Evolutionary conservation across 2,113 vertebrate species (phyloP), one percentile per base, ranked within the genome.

Genomic region (Chrysemys picta): DNA sequence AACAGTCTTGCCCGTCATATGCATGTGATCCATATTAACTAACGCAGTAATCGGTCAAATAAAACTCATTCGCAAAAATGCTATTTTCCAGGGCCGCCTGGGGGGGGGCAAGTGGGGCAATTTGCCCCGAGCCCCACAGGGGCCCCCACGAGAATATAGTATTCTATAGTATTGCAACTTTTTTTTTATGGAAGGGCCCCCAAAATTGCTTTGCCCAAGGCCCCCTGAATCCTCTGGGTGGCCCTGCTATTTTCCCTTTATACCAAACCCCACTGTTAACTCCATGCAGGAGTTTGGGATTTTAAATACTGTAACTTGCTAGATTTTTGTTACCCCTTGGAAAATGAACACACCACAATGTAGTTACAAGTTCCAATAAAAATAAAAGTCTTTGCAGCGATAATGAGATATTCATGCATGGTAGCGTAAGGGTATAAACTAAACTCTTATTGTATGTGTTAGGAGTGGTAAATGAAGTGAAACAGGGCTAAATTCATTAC

Each of bases 381-480:
- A 95, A 93, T 79, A 86, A 89, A 95, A 90, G 69, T 85, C 95
- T 80, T 91, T 47, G 57, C 87, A 42, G 79, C 94, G 95, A 72
- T 86, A 92, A 94, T 94, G 97, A 97, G 95, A 90, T 94, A 79
- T 79, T 94, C 91, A 90, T 88, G 96, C 96, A 79, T 93, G 97
- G 94, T 82, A 93, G 92, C 91, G 13, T 85, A 1, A 21, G 13
- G 72, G 78, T 85, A 92, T 90, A 84, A 97, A 95, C 96, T 89
- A 56, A 88, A 91, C 87, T 94, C 94, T 90, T 95, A 94, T 88
- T 89, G 78, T 95, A 57, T 89, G 90, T 57, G 59, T 96, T 96
- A 97, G 89, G 92, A 49, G 2, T 7, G 85, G 96, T 81, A 96
- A 97, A 97, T 95, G 93, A 95, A 93, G 97, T 87, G 84, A 78